These are phyloP conservation scores for Yponomeuta sedellus DNA, from an alignment of 2,888 invertebrate genomes.

Conservation along the genomic window DNA sequence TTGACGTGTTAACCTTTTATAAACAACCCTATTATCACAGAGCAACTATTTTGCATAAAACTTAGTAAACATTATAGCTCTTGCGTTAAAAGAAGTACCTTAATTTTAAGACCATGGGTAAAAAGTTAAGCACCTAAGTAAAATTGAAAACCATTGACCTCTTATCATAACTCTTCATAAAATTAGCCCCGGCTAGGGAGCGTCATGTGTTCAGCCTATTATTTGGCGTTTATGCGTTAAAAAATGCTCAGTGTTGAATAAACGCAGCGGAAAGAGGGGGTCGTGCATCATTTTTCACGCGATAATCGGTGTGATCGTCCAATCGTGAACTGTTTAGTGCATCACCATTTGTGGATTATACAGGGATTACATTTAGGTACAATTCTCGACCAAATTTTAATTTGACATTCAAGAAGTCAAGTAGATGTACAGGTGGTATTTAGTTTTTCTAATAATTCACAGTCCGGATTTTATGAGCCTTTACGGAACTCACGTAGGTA, in stretches of 20 bases:
- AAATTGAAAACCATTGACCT: constrained; percentile 25
- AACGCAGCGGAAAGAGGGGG: constrained; percentile 44
- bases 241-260: constrained; percentile 33
- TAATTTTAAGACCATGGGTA: no score
- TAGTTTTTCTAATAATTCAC: no score
- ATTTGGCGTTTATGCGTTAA: constrained; percentile 38
- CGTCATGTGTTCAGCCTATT: constrained; percentile 39
- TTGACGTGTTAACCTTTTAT: no score
- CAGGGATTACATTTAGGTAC: background rate
- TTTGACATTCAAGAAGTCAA: no score
- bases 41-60: no score
- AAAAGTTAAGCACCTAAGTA: constrained; percentile 13
- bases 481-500: no score
- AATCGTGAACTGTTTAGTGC: constrained; percentile 17
- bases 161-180: constrained; percentile 37
- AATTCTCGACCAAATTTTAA: no score
- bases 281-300: constrained; percentile 26
- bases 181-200: constrained; percentile 36
- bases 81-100: background rate
- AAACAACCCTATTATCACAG: no score
- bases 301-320: constrained; percentile 18
- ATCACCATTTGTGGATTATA: constrained; percentile 10
- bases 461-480: no score
- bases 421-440: no score
- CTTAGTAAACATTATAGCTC: no score